Evolutionary conservation across 2,797 vertebrate species (phyloP), one percentile per base, ranked within the genome.

Genomic region (Lindbergichthys nudifrons): DNA sequence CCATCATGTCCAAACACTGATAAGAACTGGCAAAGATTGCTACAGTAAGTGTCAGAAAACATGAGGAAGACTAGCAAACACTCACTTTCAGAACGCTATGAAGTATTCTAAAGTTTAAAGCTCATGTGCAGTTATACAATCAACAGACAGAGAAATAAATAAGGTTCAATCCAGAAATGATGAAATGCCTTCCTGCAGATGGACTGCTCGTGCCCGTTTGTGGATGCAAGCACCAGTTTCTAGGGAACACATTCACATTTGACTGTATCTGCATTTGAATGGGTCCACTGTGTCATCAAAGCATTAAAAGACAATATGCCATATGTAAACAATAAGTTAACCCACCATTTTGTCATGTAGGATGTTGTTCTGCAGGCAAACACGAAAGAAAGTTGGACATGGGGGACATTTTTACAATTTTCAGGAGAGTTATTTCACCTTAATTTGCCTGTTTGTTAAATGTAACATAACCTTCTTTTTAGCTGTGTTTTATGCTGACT

Each of bases 151-250:
- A 54, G 8, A 10, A 9, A 36, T 1, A 36, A 36, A 36, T 36
- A 36, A 36, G 32, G 32, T 64, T 58, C 65, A 12, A 65, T 65
- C 46, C 8, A 23, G 43, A 41, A 26, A 53, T 19, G 36, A 51
- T 42, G 32, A 2, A 43, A 36, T 46, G 32, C 10, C 46, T 43
- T 59, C 9, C 54, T 59, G 56, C 41, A 36, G 42, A 41, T 36
- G 1, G 41, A 19, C 32, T 56, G 19, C 15, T 14, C 42, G 30
- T 45, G 47, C 12, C 41, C 16, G 60, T 30, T 42, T 54, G 32
- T 30, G 15, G 36, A 54, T 63, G 3, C 9, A 19, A n/a, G 26
- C 10, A 23, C 52, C 54, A 39, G 7, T 32, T 46, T 36, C 16
- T 7, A 11, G 10, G 32, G 41, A 66, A 11, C n/a, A 16, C 14